Conservation (phyloP, 1,140 invertebrate genomes). For the Drosophila paulistorum region DNA sequence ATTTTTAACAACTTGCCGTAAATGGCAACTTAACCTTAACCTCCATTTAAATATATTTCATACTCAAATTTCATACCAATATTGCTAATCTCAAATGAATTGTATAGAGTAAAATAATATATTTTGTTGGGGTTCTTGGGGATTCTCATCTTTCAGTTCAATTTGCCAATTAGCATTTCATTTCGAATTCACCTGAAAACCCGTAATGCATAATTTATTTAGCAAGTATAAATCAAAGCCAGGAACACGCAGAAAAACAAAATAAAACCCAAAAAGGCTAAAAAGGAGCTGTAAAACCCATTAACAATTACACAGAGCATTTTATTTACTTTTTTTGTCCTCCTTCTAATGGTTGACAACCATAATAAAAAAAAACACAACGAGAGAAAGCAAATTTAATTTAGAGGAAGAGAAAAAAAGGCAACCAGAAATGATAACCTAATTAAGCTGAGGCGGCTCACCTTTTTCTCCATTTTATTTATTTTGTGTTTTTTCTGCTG, state of each 20-base stretch:
- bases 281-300: constrained; percentile 59
- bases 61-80: too few species aligned
- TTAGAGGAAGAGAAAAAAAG: constrained; percentile 27
- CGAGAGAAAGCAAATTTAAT: neutral
- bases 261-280: constrained; percentile 25
- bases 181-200: constrained; percentile 9
- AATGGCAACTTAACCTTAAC: too few species aligned
- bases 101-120: too few species aligned
- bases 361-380: neutral
- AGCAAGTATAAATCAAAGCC: constrained; percentile 53
- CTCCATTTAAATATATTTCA: too few species aligned
- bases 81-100: too few species aligned
- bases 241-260: constrained; percentile 1
- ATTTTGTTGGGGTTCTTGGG: neutral
- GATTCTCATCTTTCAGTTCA: neutral
- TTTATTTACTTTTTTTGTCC: constrained; percentile 26
- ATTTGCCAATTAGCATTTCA: constrained; percentile 10
- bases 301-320: constrained; percentile 64
- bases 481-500: neutral
- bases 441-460: constrained; percentile 62
- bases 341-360: constrained; percentile 29
- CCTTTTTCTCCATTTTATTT: constrained; percentile 42
- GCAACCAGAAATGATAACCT: constrained; percentile 64
- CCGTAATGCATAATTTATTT: constrained; percentile 58
- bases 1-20: too few species aligned